These are phyloP conservation scores for Linnaemya vulpina DNA, from an alignment of 2,888 invertebrate species.

Conservation along the genomic window DNA sequence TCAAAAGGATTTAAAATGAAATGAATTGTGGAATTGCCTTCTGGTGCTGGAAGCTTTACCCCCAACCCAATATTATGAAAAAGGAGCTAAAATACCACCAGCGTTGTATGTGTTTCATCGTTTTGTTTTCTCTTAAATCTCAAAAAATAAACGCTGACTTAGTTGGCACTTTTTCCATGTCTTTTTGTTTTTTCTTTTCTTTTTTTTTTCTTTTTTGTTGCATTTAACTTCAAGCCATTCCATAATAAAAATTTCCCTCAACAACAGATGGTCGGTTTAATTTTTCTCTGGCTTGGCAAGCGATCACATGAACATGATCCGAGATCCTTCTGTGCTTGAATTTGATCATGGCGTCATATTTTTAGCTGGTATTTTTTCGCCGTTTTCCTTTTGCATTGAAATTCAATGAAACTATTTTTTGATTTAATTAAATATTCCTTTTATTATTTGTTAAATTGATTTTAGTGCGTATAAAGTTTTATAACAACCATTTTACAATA, in stretches of 20 bases:
- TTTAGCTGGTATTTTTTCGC: conserved; percentile 9
- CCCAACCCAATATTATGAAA: conserved; percentile 48
- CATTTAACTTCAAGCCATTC: conserved; percentile 50
- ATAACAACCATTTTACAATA: conserved; percentile 47
- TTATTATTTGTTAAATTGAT: conserved; percentile 69
- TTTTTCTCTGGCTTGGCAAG: conserved; percentile 38
- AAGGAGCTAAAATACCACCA: conserved; percentile 71
- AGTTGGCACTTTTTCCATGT: conserved; percentile 59
- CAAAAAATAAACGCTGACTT: conserved; percentile 61
- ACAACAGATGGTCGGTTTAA: conserved; percentile 64
- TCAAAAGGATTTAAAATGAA: too few relatives aligned
- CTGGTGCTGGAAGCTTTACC: too few relatives aligned
- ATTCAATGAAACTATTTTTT: conserved; percentile 38
- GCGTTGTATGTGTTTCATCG: conserved; percentile 61
- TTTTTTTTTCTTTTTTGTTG: conserved; percentile 11
- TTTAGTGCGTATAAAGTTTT: conserved; percentile 56
- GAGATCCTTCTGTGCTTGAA: conserved; percentile 61
- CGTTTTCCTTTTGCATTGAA: conserved; percentile 3
- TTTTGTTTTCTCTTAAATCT: conserved; percentile 23
- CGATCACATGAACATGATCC: conserved; percentile 60
- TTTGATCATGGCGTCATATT: conserved; percentile 70
- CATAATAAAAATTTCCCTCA: conserved; percentile 28
- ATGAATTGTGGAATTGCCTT: too few relatives aligned
- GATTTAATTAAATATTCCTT: conserved; percentile 69
- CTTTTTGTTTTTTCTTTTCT: too few relatives aligned